A percentile compares a stretch with the other conserved stretches of the same genome.
These are phyloP conservation scores for Agrypnia vestita DNA, from an alignment of 1,140 invertebrate species.

Conservation along the genomic window DNA sequence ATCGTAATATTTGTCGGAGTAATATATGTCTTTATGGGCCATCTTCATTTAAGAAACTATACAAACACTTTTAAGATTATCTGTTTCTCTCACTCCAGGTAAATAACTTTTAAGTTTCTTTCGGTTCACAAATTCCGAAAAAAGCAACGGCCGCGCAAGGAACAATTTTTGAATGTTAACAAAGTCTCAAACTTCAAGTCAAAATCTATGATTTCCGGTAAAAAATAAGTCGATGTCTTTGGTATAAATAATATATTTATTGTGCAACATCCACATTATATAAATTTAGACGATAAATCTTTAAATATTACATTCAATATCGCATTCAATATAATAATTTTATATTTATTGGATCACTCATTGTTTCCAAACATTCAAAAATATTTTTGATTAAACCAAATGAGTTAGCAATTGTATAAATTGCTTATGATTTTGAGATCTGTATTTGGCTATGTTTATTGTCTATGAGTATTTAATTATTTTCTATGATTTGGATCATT, in stretches of 20 bases:
- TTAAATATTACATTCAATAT: too few relatives aligned
- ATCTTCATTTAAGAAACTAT: conserved; percentile 39
- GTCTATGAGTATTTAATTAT: too few relatives aligned
- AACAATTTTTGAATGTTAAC: conserved; percentile 39
- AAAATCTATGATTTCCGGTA: conserved; percentile 34
- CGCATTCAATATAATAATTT: too few relatives aligned
- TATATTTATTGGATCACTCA: too few relatives aligned
- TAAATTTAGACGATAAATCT: not conserved
- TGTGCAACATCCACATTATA: not conserved
- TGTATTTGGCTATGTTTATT: too few relatives aligned
- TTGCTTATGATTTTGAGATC: too few relatives aligned
- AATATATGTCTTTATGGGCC: conserved; percentile 81
- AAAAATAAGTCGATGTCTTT: not conserved
- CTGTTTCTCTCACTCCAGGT: not conserved
- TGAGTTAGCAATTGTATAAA: too few relatives aligned
- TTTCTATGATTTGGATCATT: too few relatives aligned
- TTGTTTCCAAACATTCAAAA: too few relatives aligned
- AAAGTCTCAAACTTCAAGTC: not conserved
- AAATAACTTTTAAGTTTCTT: conserved; percentile 13
- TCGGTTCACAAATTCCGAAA: conserved; percentile 2
- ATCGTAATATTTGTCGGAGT: conserved; percentile 94
- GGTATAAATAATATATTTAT: not conserved
- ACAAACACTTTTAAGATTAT: not conserved
- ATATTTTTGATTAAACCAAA: too few relatives aligned
- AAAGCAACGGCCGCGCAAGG: conserved; percentile 35